Evolutionary conservation across 2,888 invertebrate genomes (phyloP).

Genomic region (Hirudinaria manillensis): DNA sequence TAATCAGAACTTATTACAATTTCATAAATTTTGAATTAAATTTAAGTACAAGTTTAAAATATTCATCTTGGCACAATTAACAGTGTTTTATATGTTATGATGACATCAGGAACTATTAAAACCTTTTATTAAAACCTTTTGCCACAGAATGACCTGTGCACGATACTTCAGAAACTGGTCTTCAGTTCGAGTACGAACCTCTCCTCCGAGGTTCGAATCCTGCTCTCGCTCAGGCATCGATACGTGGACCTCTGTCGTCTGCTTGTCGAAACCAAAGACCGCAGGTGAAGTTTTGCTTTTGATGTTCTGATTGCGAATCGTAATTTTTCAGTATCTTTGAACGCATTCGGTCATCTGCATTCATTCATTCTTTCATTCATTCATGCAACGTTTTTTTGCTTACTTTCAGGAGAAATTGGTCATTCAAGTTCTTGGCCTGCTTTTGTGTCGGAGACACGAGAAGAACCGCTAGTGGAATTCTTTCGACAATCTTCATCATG

Average conservation of each 20-base stretch:
- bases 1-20: too few species aligned
- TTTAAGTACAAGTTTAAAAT: too few species aligned
- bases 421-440: neutral
- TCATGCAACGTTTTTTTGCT: neutral
- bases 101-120: too few species aligned
- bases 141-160: neutral
- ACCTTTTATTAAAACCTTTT: too few species aligned
- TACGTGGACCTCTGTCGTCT: neutral
- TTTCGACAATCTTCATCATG: neutral
- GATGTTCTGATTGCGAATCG: too few species aligned
- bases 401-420: neutral
- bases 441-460: conserved; percentile 7
- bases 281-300: neutral
- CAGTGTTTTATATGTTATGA: too few species aligned
- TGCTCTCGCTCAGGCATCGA: neutral
- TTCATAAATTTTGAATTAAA: too few species aligned
- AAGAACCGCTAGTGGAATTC: neutral
- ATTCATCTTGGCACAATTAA: too few species aligned
- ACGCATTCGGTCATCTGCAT: too few species aligned
- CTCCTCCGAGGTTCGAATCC: neutral
- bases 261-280: neutral
- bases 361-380: too few species aligned
- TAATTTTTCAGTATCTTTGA: too few species aligned
- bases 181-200: conserved; percentile 2
- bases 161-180: neutral